Evolutionary conservation across 2,888 invertebrate species (phyloP).

Genomic region (Drosophila fulvimacula): DNA sequence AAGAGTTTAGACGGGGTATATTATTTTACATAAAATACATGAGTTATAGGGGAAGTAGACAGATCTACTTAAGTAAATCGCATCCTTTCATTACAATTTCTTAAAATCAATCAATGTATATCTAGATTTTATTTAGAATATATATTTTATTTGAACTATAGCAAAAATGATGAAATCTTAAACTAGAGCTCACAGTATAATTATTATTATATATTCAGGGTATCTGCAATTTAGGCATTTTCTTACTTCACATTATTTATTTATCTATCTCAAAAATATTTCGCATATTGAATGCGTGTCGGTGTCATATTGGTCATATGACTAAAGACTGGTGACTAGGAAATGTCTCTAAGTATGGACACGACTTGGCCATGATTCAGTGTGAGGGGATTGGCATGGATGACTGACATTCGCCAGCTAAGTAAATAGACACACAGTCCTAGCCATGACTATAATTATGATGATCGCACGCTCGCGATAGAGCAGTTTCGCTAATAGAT

Average conservation of each 20-base stretch:
- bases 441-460: constrained; percentile 20
- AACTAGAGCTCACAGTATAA: no score
- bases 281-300: constrained; percentile 50
- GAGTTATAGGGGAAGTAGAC: no score
- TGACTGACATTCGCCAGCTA: constrained; percentile 24
- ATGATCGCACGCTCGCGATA: constrained; percentile 13
- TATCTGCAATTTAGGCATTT: neutral
- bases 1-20: neutral
- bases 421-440: constrained; percentile 24
- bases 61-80: no score
- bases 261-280: constrained; percentile 35
- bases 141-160: no score
- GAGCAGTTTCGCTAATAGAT: constrained; percentile 1
- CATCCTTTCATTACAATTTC: no score
- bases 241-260: neutral
- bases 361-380: constrained; percentile 62
- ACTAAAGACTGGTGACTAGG: constrained; percentile 64
- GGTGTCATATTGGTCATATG: constrained; percentile 58
- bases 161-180: no score
- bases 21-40: neutral
- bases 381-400: constrained; percentile 20
- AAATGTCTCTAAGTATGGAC: constrained; percentile 73
- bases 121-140: no score
- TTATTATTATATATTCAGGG: neutral
- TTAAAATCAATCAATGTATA: no score